Conservation (phyloP, 2,888 invertebrate species). For the Sphaerophoria taeniata region DNA sequence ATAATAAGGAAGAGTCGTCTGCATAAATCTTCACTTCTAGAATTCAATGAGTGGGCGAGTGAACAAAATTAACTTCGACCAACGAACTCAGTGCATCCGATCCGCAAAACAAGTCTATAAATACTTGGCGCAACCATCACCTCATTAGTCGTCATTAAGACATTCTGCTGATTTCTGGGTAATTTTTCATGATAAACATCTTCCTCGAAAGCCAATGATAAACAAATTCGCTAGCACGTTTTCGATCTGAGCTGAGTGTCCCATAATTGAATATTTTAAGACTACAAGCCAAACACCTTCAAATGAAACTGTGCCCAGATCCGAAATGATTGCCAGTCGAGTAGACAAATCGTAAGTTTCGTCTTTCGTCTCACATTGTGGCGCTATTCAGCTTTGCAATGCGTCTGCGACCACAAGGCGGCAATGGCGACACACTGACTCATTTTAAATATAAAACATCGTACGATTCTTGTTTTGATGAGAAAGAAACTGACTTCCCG, state of each 20-base stretch:
- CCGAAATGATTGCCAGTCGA: not conserved
- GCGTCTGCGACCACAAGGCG: conserved; percentile 1
- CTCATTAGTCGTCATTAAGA: not conserved
- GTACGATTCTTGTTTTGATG: conserved; percentile 49
- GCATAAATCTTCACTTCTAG: no score
- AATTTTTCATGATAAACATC: not conserved
- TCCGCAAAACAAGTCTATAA: not conserved
- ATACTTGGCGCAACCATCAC: not conserved
- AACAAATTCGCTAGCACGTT: not conserved
- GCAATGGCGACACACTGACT: conserved; percentile 22
- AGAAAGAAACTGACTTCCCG: not conserved
- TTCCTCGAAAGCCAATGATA: not conserved
- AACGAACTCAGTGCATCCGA: conserved; percentile 12
- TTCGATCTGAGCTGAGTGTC: not conserved
- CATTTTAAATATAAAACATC: conserved; percentile 41
- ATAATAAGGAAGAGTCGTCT: no score
- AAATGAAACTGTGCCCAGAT: not conserved
- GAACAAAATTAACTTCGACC: not conserved
- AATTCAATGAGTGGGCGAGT: conserved; percentile 1
- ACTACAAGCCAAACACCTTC: not conserved
- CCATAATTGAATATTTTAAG: not conserved
- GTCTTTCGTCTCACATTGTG: not conserved
- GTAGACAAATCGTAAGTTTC: not conserved
- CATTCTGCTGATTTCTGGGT: not conserved
- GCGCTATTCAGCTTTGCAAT: conserved; percentile 18